Evolutionary conservation across 2,888 invertebrate genomes (phyloP).

Genomic region (Platerodrilus igneus): DNA sequence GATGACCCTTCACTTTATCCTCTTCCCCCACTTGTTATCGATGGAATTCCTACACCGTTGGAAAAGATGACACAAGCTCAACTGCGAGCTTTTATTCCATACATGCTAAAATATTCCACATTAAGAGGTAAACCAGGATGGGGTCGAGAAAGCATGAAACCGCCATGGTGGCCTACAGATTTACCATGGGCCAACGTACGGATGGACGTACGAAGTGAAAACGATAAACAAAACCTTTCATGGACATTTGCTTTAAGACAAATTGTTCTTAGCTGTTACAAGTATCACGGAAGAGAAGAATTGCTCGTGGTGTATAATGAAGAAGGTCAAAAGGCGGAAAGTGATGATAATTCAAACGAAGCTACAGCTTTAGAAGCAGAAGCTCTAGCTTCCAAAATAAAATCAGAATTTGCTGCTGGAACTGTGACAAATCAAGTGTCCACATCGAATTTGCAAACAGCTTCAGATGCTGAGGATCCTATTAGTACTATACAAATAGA

Average conservation of each 20-base stretch:
- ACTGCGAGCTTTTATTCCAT: constrained; percentile 90
- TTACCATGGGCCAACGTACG: constrained; percentile 97
- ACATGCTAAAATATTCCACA: constrained; percentile 97
- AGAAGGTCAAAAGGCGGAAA: constrained; percentile 82
- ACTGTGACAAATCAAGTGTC: no score
- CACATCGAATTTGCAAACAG: no score
- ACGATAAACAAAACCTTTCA: constrained; percentile 96
- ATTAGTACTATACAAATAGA: no score
- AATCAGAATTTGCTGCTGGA: no score
- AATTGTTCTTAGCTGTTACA: constrained; percentile 97
- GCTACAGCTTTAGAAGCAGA: no score
- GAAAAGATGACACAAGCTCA: constrained; percentile 99
- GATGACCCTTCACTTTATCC: constrained; percentile 94
- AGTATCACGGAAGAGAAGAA: constrained; percentile 94
- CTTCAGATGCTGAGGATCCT: no score
- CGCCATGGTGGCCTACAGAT: constrained; percentile 98
- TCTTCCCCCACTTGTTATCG: constrained; percentile 91
- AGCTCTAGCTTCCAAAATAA: no score
- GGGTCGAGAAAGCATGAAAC: constrained; percentile 93
- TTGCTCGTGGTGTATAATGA: constrained; percentile 90
- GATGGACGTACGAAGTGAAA: constrained; percentile 93
- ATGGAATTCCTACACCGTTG: constrained; percentile 96
- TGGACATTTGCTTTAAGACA: constrained; percentile 96
- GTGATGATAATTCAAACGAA: no score
- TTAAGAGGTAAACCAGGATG: constrained; percentile 96